Base-by-base conservation (phyloP, 2,888 invertebrate species). In the Lochmaea crataegi region DNA sequence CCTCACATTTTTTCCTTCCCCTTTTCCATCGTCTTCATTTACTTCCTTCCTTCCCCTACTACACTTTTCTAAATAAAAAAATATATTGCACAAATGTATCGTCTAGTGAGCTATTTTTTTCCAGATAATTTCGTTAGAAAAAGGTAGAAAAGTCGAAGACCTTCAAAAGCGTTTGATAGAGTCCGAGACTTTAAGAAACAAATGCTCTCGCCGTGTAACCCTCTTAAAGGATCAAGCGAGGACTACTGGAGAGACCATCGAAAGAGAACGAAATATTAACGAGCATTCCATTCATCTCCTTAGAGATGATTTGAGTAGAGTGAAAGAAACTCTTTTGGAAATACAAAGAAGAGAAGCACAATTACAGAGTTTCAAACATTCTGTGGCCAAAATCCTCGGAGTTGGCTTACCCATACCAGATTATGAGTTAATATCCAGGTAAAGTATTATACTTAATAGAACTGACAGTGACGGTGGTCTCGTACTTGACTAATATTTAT, bases 111-210 rank as follows among this genome's bases (percentile, higher is more conserved):
- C 32, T 38, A 38, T 38, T 58, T 71, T 22, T 75, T 83, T 83
- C 56, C 84, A 95, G 95, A 94, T 95, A 81, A 93, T 94, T 18
- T 92, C 95, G 0, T 84, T 96, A 80, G 96, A 96, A 85, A 89
- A 94, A 42, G 94, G 94, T 1, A 90, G 95, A 38, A 95, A 94
- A 87, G 91, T 95, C 68, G 95, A 96, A 83, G 95, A 96, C 75
- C 87, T 96, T 2, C 94, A 95, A 78, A 93, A 94, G 84, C 92
- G 93, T 77, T 86, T 95, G 38, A 92, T 94, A 58, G 96, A 96
- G 83, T 91, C 94, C 57, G 96, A 96, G 83, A 89, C 94, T 79
- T 87, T 95, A 42, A 90, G 95, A 67, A 92, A 92, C 1, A 90
- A 94, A 56, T 93, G 92, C 86, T 92, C 91, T 82, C 89, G 93